Percentiles rank a stretch among this genome's conserved stretches.
Conservation (phyloP, 2,888 invertebrate genomes). For the Dryobota labecula region DNA sequence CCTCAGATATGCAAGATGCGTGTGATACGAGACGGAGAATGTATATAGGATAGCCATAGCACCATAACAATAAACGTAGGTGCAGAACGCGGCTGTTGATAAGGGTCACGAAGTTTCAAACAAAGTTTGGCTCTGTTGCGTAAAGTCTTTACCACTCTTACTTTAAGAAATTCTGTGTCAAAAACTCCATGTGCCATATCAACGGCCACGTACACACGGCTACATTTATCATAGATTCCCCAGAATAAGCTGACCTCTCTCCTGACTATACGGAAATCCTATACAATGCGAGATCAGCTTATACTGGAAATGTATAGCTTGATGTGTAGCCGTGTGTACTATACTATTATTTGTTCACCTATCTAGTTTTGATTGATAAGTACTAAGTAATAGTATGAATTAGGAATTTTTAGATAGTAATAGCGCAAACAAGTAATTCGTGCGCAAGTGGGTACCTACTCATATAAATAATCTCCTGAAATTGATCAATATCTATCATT, state of each 20-base stretch:
- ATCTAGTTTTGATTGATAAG: neutral
- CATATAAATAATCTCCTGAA: constrained; percentile 14
- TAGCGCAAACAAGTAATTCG: neutral
- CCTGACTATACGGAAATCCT: too few species aligned
- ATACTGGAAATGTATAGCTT: too few species aligned
- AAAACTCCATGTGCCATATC: neutral
- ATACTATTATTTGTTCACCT: neutral
- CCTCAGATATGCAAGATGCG: constrained; percentile 5
- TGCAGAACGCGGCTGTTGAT: neutral
- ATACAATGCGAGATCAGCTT: too few species aligned
- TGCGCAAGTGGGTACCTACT: neutral
- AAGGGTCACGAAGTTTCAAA: neutral
- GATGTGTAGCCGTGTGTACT: too few species aligned
- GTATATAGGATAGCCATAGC: neutral
- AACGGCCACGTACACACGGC: neutral
- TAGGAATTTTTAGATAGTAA: constrained; percentile 2
- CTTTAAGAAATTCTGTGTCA: neutral
- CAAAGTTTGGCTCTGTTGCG: neutral
- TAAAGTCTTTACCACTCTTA: neutral
- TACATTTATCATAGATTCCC: too few species aligned
- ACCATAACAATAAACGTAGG: neutral
- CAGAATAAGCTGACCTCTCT: too few species aligned
- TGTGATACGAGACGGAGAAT: neutral
- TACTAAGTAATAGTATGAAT: neutral
- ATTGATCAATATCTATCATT: constrained; percentile 19